phyloP scores from a whole-genome alignment of 2,113 vertebrate species.

The Bubalus kerabau region DNA sequence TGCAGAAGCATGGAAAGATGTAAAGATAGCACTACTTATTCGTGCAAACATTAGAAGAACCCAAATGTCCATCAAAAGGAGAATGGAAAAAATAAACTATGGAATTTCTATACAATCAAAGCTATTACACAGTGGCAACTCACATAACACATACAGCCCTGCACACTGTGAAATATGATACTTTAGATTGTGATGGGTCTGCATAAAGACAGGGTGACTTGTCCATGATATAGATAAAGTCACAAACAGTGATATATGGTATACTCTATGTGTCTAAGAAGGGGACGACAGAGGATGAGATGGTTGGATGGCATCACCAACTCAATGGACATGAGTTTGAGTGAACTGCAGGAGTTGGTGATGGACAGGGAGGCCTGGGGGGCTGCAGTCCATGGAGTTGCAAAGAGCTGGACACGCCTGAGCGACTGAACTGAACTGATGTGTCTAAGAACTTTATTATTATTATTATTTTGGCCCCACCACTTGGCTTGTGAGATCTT shows the following conservation, averaged over 20 bases:
- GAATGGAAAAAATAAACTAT: not conserved
- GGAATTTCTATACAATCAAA: not conserved
- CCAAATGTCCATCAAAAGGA: not conserved
- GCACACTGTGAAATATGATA: not conserved
- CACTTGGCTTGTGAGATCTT: not conserved
- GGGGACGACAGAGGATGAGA: not conserved
- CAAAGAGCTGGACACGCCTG: not conserved
- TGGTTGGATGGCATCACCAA: not conserved
- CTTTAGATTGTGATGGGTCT: not conserved
- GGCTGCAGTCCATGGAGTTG: rapidly evolving
- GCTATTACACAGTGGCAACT: not conserved
- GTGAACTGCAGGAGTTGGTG: not conserved
- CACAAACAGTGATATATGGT: not conserved
- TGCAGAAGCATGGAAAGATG: not conserved
- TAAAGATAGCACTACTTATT: not conserved
- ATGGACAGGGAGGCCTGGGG: not conserved
- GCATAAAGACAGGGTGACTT: not conserved
- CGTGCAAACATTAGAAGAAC: not conserved
- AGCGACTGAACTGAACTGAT: not conserved
- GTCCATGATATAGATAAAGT: not conserved
- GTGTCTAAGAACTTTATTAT: not conserved
- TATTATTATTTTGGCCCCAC: not conserved
- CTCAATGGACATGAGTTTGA: not conserved
- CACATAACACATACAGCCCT: not conserved
- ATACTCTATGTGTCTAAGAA: not conserved